A percentile compares a stretch with the other conserved stretches of the same genome.
Evolutionary conservation across 2,888 invertebrate genomes (phyloP).

Genomic region (Eutolmus rufibarbis): DNA sequence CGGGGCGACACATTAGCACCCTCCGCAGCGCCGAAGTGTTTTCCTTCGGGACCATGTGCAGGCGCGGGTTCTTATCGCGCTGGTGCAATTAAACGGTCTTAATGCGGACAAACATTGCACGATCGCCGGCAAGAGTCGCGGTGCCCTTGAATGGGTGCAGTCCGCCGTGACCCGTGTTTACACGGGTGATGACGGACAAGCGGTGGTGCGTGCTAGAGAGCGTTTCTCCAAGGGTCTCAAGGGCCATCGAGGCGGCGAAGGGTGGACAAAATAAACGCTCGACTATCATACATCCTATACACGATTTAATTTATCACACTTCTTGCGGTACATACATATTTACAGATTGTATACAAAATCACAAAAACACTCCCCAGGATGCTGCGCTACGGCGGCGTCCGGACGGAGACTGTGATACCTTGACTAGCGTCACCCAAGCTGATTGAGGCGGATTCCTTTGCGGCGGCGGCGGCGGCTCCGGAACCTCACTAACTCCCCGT

Average conservation of each 20-base stretch:
- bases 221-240: slow-evolving; percentile 10
- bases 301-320: slow-evolving; percentile 48
- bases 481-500: slow-evolving; percentile 38
- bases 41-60: slow-evolving; percentile 24
- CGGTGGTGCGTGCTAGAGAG: slow-evolving; percentile 26
- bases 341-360: slow-evolving; percentile 48
- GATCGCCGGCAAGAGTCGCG: neutral
- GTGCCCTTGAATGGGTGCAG: slow-evolving; percentile 7
- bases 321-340: slow-evolving; percentile 44
- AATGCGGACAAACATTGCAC: slow-evolving; percentile 29
- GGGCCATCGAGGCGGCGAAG: neutral
- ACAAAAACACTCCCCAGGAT: slow-evolving; percentile 27
- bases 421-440: slow-evolving; percentile 45
- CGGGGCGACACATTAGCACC: slow-evolving; percentile 34
- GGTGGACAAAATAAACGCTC: neutral
- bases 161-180: neutral
- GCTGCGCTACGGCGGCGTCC: slow-evolving; percentile 16
- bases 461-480: neutral
- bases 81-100: slow-evolving; percentile 39
- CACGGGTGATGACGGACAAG: slow-evolving; percentile 8
- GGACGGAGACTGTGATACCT: slow-evolving; percentile 33
- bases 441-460: neutral
- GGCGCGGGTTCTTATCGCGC: slow-evolving; percentile 10
- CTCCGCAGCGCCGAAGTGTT: neutral
- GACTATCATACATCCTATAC: slow-evolving; percentile 40